phyloP scores from a whole-genome alignment of 2,113 vertebrate species.

The Bos taurus region ARS-UCD2.0 NC_037338.1:90598501-90599000 shows the following conservation, averaged over 20 bases:
- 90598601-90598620: not conserved
- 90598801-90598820: slow-evolving; percentile 87
- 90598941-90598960: slow-evolving; percentile 83
- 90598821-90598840: slow-evolving; percentile 88
- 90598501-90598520: accelerated
- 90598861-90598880: slow-evolving; percentile 84
- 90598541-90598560: accelerated
- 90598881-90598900: slow-evolving; percentile 88
- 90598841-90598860: slow-evolving; percentile 85
- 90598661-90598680: not conserved
- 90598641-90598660: not conserved
- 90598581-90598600: not conserved
- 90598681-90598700: slow-evolving; percentile 57
- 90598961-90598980: slow-evolving; percentile 79
- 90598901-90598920: slow-evolving; percentile 88
- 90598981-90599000: slow-evolving; percentile 61
- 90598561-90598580: not conserved
- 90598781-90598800: slow-evolving; percentile 75
- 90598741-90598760: slow-evolving; percentile 76
- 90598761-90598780: slow-evolving; percentile 81
- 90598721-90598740: slow-evolving; percentile 81
- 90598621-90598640: not conserved
- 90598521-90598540: accelerated
- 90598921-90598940: slow-evolving; percentile 89
- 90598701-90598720: slow-evolving; percentile 60